Evolutionary conservation across 2,797 vertebrate genomes (phyloP).

Genomic region (Gallinago solitaria): DNA sequence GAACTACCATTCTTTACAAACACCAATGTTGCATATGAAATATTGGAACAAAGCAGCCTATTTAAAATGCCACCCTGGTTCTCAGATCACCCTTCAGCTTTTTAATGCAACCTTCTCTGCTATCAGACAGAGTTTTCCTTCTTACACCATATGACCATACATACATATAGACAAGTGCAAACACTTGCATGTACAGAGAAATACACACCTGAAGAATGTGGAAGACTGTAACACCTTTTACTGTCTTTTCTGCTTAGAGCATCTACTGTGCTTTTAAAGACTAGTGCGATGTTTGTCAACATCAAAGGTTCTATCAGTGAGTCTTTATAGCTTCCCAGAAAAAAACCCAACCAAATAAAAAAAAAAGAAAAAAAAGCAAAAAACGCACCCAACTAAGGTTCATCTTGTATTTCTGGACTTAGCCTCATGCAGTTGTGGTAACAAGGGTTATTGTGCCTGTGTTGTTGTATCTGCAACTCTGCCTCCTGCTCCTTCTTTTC

Average conservation of each 20-base stretch:
- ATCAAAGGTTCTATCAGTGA: neutral
- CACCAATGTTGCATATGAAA: rapidly evolving
- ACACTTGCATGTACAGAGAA: rapidly evolving
- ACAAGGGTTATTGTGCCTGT: too few relatives aligned
- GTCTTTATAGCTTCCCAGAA: neutral
- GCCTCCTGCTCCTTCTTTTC: neutral
- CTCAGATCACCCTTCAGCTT: neutral
- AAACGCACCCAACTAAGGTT: rapidly evolving
- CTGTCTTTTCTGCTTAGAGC: neutral
- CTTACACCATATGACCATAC: neutral
- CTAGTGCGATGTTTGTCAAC: neutral
- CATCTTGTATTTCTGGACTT: neutral
- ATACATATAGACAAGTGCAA: rapidly evolving
- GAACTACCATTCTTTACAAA: neutral
- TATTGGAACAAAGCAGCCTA: neutral
- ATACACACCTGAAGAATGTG: neutral
- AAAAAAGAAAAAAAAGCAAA: too few relatives aligned
- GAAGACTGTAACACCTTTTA: neutral
- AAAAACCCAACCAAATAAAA: too few relatives aligned
- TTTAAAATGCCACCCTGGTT: neutral
- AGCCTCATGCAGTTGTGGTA: neutral
- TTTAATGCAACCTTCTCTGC: neutral
- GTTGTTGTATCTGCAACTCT: neutral
- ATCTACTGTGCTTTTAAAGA: neutral
- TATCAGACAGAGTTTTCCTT: neutral